Base-by-base conservation (phyloP, 1,140 invertebrate species). In the Ceratoteleas bidentatus region DNA sequence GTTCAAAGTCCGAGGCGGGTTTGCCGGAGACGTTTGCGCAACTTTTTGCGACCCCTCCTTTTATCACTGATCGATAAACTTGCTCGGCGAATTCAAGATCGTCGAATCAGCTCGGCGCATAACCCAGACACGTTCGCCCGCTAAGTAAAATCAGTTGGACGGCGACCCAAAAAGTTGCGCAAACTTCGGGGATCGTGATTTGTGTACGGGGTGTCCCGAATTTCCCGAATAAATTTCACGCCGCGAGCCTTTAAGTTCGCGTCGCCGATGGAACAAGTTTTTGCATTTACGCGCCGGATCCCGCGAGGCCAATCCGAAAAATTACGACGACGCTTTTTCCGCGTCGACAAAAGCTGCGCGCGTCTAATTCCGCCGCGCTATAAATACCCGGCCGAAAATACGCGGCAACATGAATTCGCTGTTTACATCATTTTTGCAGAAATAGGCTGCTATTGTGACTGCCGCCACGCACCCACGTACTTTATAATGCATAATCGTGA, bases 1-100 rank as follows among this genome's bases (percentile, higher is more conserved):
- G n/a, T n/a, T n/a, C n/a, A 74, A 69, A 73, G 56, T 73, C 62
- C 24, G 53, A 70, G 66, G 47, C 45, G 38, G 53, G 38, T 54
- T 75, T 72, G 70, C 54, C 40, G 14, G 72, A 74, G 70, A 70
- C 64, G 43, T 75, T 81, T 76, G 33, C 49, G 2, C 58, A 65
- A 52, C 36, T 60, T 81, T 72, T 62, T 13, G 45, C 14, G 40
- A 60, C 52, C 57, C 66, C 72, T 64, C 64, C 24, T 69, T 74
- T 74, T 74, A 76, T 76, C 52, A 81, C 72, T 81, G 36, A 81
- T 70, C 70, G 70, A 81, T 81, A 81, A 76, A 76, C 66, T 76
- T 70, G 15, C 49, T 66, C 49, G 72, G 58, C 47, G 11, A 70
- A 43, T 76, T 81, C 56, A 57, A 61, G 66, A 81, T 76, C 73